Evolutionary conservation across 1,140 invertebrate species (phyloP).

Genomic region (Diploscapter pachys): DNA sequence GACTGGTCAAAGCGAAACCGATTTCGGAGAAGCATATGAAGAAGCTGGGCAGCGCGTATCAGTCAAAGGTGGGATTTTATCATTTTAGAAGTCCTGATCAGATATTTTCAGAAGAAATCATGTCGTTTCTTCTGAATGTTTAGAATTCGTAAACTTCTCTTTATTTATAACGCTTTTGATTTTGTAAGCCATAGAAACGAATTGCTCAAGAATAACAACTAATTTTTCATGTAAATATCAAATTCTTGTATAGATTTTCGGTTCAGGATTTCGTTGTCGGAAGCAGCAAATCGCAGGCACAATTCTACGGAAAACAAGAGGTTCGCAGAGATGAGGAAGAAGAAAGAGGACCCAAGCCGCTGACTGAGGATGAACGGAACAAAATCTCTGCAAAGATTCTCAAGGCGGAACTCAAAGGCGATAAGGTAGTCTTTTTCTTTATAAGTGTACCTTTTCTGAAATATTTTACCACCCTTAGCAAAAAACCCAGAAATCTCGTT

Average conservation of each 20-base stretch:
- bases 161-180: neutral
- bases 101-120: slow-evolving; percentile 12
- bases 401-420: slow-evolving; percentile 53
- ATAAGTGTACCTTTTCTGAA: neutral
- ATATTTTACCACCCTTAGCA: neutral
- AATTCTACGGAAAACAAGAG: slow-evolving; percentile 38
- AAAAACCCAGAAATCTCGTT: neutral
- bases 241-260: neutral
- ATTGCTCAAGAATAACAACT: neutral
- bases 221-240: neutral
- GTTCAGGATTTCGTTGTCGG: slow-evolving; percentile 35
- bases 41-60: slow-evolving; percentile 27
- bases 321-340: slow-evolving; percentile 11
- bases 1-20: slow-evolving; percentile 30
- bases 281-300: slow-evolving; percentile 29
- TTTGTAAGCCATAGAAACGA: slow-evolving; percentile 16
- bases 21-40: slow-evolving; percentile 36
- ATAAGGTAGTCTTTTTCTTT: slow-evolving; percentile 38
- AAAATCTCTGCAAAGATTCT: slow-evolving; percentile 53
- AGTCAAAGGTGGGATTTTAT: neutral
- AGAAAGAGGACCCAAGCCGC: neutral
- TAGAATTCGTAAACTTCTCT: slow-evolving; percentile 4
- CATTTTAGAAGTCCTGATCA: no score
- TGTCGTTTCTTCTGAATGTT: neutral
- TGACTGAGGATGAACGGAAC: slow-evolving; percentile 51